A percentile compares a stretch with the other conserved stretches of the same genome.
phyloP scores from a whole-genome alignment of 2,888 invertebrate genomes.

The Pimpla rufipes region DNA sequence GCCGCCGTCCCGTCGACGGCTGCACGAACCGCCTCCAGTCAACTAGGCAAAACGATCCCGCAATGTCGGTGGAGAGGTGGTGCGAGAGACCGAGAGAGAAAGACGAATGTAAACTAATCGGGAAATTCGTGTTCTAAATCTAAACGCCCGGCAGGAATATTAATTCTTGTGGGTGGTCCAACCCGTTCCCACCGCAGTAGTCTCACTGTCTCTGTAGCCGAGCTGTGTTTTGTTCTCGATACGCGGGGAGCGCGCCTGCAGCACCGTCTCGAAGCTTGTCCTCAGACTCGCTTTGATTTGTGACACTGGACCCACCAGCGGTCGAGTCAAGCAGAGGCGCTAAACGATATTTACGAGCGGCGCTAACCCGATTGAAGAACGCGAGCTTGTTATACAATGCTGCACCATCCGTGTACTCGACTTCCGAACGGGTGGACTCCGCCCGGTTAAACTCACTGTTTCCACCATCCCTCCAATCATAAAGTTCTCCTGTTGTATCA shows the following conservation, averaged over 20 bases:
- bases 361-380: slow-evolving; percentile 76
- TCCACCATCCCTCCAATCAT: background rate
- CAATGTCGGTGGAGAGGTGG: slow-evolving; percentile 35
- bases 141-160: slow-evolving; percentile 84
- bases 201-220: slow-evolving; percentile 39
- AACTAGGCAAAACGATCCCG: slow-evolving; percentile 67
- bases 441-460: background rate
- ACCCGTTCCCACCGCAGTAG: slow-evolving; percentile 53
- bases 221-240: slow-evolving; percentile 65
- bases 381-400: slow-evolving; percentile 9
- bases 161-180: slow-evolving; percentile 77
- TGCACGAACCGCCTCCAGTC: slow-evolving; percentile 41
- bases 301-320: slow-evolving; percentile 74
- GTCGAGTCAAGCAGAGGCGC: slow-evolving; percentile 77
- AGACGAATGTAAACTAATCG: slow-evolving; percentile 82
- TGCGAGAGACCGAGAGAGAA: slow-evolving; percentile 26
- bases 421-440: slow-evolving; percentile 5
- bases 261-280: slow-evolving; percentile 71
- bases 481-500: background rate
- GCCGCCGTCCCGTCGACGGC: slow-evolving; percentile 48
- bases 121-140: slow-evolving; percentile 85
- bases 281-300: slow-evolving; percentile 77
- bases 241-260: slow-evolving; percentile 56
- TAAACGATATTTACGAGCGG: slow-evolving; percentile 82
- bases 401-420: slow-evolving; percentile 15